A percentile compares a stretch with the other conserved stretches of the same genome.
phyloP scores from a whole-genome alignment of 1,140 invertebrate species.

The Physella acuta region DNA sequence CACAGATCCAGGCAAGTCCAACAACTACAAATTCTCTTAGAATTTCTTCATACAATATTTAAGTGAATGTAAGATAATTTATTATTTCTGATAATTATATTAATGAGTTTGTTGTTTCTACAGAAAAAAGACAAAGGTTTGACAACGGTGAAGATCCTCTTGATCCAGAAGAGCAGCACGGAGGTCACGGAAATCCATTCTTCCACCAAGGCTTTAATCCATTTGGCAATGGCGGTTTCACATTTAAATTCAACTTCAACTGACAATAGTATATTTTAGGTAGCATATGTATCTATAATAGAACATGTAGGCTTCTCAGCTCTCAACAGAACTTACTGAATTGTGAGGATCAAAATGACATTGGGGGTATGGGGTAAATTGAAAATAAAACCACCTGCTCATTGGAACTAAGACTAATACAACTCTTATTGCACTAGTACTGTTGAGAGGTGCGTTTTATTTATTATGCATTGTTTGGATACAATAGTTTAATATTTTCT shows the following conservation, averaged over 20 bases:
- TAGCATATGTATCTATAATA: too few species aligned
- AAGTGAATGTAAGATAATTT: too few species aligned
- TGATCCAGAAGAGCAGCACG: slow-evolving; percentile 80
- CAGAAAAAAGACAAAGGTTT: slow-evolving; percentile 89
- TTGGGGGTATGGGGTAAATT: neutral
- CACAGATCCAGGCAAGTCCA: slow-evolving; percentile 67
- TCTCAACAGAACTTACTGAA: too few species aligned
- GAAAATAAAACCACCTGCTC: too few species aligned
- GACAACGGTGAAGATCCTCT: slow-evolving; percentile 95
- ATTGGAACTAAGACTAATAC: too few species aligned
- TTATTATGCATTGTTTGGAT: too few species aligned
- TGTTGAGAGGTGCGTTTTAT: too few species aligned
- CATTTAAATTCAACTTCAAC: slow-evolving; percentile 78
- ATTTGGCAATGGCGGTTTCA: slow-evolving; percentile 78
- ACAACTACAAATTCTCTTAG: neutral
- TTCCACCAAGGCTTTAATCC: slow-evolving; percentile 72
- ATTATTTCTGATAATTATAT: slow-evolving; percentile 1
- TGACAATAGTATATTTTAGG: slow-evolving; percentile 12
- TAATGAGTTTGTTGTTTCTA: slow-evolving; percentile 39
- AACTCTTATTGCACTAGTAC: too few species aligned
- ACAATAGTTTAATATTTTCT: too few species aligned
- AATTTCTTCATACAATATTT: too few species aligned
- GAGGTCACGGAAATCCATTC: slow-evolving; percentile 63
- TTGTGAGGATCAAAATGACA: too few species aligned
- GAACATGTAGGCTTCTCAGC: too few species aligned